These are phyloP conservation scores for Ectropis crepuscularia DNA, from an alignment of 2,888 invertebrate genomes.

Conservation along the genomic window DNA sequence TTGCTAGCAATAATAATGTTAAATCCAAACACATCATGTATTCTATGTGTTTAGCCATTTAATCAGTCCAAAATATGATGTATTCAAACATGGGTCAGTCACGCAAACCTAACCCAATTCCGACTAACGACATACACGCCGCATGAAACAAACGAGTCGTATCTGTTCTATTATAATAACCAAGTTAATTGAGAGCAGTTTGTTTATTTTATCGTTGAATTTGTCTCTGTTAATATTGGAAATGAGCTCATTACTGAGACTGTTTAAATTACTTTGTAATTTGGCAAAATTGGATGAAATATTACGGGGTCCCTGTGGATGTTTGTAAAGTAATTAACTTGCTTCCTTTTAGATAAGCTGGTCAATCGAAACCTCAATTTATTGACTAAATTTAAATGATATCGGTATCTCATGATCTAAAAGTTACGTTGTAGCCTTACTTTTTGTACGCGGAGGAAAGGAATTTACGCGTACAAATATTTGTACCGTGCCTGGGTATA, in stretches of 20 bases:
- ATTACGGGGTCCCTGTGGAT: neutral
- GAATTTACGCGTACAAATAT: no score
- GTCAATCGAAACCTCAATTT: no score
- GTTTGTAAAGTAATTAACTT: no score
- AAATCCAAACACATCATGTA: conserved; percentile 2
- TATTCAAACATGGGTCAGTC: conserved; percentile 15
- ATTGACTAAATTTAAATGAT: no score
- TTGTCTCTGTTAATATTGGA: neutral
- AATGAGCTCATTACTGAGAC: neutral
- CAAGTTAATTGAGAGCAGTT: conserved; percentile 18
- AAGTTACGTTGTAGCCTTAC: no score
- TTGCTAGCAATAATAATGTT: neutral
- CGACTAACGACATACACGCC: conserved; percentile 13
- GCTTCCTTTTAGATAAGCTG: no score
- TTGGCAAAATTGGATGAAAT: neutral
- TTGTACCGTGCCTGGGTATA: no score
- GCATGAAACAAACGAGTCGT: conserved; percentile 16
- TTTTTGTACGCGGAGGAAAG: no score
- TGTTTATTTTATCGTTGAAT: conserved; percentile 10
- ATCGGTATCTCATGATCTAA: no score
- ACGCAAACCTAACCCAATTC: conserved; percentile 17
- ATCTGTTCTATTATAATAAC: conserved; percentile 15
- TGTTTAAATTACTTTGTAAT: neutral
- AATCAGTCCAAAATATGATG: conserved; percentile 5
- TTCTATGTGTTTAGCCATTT: conserved; percentile 10